These are phyloP conservation scores for Aurelia sp. DNA, from an alignment of 30 jellyfish, hydroid and myxozoan species.

Conservation along the genomic window DNA sequence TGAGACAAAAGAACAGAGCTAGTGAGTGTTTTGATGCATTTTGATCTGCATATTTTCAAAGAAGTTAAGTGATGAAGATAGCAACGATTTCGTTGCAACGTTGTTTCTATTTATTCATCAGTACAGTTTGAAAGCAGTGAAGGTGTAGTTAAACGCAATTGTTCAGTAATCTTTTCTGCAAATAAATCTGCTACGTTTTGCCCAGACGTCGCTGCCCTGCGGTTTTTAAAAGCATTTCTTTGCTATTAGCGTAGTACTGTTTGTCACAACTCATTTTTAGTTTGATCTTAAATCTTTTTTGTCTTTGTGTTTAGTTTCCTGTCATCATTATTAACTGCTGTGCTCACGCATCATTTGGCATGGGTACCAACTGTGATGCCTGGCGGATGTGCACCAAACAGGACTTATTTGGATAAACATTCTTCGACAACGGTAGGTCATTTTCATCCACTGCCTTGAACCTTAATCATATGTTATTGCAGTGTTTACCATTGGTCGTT, in stretches of 20 bases:
- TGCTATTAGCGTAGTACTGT: not conserved
- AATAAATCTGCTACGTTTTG: too few species aligned
- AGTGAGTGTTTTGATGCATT: conserved; percentile 54
- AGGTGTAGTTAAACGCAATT: not conserved
- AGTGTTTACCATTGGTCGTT: too few species aligned
- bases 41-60: not conserved
- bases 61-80: too few species aligned
- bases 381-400: conserved; percentile 76
- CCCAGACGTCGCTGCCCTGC: too few species aligned
- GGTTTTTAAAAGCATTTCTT: not conserved
- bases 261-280: not conserved
- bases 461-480: too few species aligned
- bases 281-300: not conserved
- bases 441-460: too few species aligned
- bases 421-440: conserved; percentile 82
- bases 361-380: conserved; percentile 99
- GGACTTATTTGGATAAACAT: conserved; percentile 91
- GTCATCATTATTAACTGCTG: conserved; percentile 94
- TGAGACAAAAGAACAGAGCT: conserved; percentile 92
- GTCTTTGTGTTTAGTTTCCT: conserved; percentile 72
- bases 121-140: not conserved
- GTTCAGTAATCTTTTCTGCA: too few species aligned
- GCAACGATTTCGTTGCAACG: too few species aligned
- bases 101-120: not conserved
- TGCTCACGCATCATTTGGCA: conserved; percentile 92